These are phyloP conservation scores for Paramacrobiotus metropolitanus DNA, from an alignment of 1,140 invertebrate genomes.

Conservation along the genomic window DNA sequence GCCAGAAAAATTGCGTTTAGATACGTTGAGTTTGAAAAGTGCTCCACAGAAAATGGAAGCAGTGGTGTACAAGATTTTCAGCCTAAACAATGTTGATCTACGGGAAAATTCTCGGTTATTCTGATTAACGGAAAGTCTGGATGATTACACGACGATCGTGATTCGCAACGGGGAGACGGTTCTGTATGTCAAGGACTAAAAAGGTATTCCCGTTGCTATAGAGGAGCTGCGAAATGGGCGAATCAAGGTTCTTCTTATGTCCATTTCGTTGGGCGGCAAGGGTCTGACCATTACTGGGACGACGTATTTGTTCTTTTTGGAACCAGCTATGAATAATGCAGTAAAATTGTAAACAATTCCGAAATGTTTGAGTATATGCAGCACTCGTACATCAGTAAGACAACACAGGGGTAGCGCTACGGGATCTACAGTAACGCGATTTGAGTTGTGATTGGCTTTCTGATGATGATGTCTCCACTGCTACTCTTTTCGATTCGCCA, in stretches of 20 bases:
- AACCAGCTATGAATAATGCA: constrained; percentile 45
- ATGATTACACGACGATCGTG: constrained; percentile 34
- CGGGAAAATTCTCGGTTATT: constrained; percentile 47
- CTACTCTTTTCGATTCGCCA: too few relatives aligned
- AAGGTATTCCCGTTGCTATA: constrained; percentile 26
- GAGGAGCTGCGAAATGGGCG: constrained; percentile 19
- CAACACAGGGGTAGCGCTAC: too few relatives aligned
- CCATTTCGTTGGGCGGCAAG: constrained; percentile 40
- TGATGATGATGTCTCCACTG: too few relatives aligned
- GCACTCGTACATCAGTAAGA: too few relatives aligned
- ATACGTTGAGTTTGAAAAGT: constrained; percentile 22
- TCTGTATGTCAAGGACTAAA: constrained; percentile 18
- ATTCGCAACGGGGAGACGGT: constrained; percentile 32
- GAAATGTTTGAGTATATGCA: too few relatives aligned
- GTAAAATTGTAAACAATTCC: constrained; percentile 50
- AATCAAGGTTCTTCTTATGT: constrained; percentile 39
- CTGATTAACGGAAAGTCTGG: constrained; percentile 37
- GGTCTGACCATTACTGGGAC: constrained; percentile 55
- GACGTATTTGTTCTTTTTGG: constrained; percentile 46
- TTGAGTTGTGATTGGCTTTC: too few relatives aligned
- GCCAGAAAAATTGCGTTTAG: neutral
- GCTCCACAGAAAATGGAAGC: constrained; percentile 46
- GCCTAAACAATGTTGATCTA: constrained; percentile 31
- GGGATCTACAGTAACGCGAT: too few relatives aligned
- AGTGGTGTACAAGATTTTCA: constrained; percentile 33